Base-by-base conservation (phyloP, 2,888 invertebrate genomes). In the Athripsodes cinereus region DNA sequence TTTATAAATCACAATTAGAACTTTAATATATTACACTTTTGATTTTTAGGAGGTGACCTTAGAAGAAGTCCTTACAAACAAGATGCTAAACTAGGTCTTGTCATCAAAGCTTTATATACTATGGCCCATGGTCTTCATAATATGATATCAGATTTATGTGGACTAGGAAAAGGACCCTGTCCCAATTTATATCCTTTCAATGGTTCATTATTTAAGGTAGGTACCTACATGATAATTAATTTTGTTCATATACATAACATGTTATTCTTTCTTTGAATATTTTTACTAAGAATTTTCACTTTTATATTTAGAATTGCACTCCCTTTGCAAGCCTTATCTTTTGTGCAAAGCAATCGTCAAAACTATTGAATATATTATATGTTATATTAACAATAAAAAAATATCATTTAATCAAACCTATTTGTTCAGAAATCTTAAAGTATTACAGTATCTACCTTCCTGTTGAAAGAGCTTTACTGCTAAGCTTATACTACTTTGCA, bases 11-110 rank as follows among this genome's bases (percentile, higher is more conserved):
- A n/a, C n/a, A n/a, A n/a, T n/a, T n/a, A n/a, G n/a, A n/a, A n/a
- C n/a, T n/a, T n/a, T n/a, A n/a, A n/a, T n/a, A n/a, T n/a, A n/a
- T n/a, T n/a, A n/a, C n/a, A n/a, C n/a, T n/a, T n/a, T n/a, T n/a
- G n/a, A 19, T 49, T 51, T 70, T 19, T 70, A 84, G 86, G 85
- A 1, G 68, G 75, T 13, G 86, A 86, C 71, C 75, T 74, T 21
- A 70, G 85, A 56, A 69, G 72, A 1, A 71, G 75, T 16, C 73
- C 75, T 49, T 86, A 85, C 71, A 80, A 80, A 55, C 87, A 87
- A 69, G 90, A 91, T 72, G 84, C 89, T 18, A 90, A 90, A 72
- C 79, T 90, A 70, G 87, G 86, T 65, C 87, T 90, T 69, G 88
- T 90, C 40, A 85, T 87, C 67, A 89, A 89, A 70, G 87, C 90